These are phyloP conservation scores for Limonius californicus DNA, from an alignment of 1,140 invertebrate species.

Conservation along the genomic window DNA sequence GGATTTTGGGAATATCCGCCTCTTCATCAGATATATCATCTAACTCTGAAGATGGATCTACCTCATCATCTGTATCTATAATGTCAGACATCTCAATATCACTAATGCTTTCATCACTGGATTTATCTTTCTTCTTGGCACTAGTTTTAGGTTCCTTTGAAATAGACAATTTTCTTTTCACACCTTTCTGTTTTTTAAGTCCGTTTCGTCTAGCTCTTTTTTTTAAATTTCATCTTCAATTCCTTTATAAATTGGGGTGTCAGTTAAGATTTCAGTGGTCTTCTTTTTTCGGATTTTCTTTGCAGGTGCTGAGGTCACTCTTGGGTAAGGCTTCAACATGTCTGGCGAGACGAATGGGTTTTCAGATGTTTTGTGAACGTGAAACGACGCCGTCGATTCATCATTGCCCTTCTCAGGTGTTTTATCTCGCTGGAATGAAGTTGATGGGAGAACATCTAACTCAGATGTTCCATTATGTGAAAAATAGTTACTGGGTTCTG, in stretches of 20 bases:
- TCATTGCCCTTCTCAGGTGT: background rate
- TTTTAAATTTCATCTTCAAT: background rate
- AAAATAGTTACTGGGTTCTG: no score
- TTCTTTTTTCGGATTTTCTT: no score
- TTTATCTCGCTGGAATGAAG: background rate
- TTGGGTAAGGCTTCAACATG: no score
- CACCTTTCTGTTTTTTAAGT: no score
- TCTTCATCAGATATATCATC: background rate
- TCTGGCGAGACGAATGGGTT: background rate
- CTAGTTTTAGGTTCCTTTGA: background rate
- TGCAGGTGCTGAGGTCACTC: no score
- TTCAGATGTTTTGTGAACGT: background rate
- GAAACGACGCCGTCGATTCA: no score
- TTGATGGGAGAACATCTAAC: background rate
- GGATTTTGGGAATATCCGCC: background rate
- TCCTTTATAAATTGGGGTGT: background rate
- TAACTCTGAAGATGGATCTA: background rate
- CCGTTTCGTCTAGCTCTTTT: background rate
- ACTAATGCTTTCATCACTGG: background rate
- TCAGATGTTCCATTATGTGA: background rate
- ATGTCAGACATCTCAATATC: constrained; percentile 1
- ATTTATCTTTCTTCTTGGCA: no score
- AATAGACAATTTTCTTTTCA: no score
- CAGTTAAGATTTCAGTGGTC: no score
- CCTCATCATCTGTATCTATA: background rate